phyloP scores from a whole-genome alignment of 2,113 vertebrate species.

The Thomomys bottae region DNA sequence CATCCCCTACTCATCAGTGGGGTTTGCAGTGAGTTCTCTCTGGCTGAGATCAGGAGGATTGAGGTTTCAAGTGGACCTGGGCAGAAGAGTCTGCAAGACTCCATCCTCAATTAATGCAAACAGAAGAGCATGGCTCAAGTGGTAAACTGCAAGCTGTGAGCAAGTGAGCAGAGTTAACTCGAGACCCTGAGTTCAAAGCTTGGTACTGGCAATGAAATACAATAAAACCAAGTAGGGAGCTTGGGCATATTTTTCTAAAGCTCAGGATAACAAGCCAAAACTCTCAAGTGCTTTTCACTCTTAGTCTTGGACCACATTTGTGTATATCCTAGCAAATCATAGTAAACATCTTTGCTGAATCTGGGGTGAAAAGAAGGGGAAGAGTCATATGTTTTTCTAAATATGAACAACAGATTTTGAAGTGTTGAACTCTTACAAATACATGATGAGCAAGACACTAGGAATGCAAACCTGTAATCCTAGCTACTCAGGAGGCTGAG shows the following conservation, averaged over 20 bases:
- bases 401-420: neutral
- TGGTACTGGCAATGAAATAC: too few species aligned
- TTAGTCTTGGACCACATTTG: neutral
- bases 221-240: neutral
- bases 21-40: neutral
- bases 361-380: neutral
- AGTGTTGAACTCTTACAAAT: too few species aligned
- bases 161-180: too few species aligned
- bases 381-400: neutral
- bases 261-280: neutral
- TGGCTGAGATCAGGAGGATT: neutral
- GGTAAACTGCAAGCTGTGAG: too few species aligned
- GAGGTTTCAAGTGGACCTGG: too few species aligned
- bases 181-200: too few species aligned
- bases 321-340: neutral
- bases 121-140: too few species aligned
- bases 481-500: too few species aligned
- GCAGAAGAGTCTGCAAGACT: too few species aligned
- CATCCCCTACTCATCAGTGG: fast-evolving
- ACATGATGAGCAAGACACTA: too few species aligned
- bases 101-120: too few species aligned
- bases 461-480: too few species aligned
- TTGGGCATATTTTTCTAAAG: neutral
- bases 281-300: neutral
- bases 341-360: neutral